Conservation (phyloP, 2,797 vertebrate genomes). For the Corythornis leucogaster region DNA sequence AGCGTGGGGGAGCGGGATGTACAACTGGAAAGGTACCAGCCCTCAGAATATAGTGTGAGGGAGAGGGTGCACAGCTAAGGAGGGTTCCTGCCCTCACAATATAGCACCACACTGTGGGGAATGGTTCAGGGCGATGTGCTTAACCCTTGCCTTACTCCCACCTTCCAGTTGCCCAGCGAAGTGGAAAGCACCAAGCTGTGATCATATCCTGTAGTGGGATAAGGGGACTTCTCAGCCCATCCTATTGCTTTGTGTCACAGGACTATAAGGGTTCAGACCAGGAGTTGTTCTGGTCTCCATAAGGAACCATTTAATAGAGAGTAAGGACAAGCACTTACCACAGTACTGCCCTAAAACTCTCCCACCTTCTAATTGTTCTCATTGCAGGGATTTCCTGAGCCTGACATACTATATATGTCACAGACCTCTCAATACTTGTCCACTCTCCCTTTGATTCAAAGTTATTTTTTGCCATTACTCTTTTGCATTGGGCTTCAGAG, state of each 20-base stretch:
- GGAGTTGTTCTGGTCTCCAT: not conserved
- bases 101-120: too few species aligned
- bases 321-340: not conserved
- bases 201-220: not conserved
- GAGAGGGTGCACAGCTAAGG: not conserved
- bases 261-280: not conserved
- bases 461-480: not conserved
- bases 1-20: rapidly evolving
- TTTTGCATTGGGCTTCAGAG: not conserved
- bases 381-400: not conserved
- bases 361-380: not conserved
- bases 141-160: not conserved
- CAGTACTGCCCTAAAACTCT: not conserved
- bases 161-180: not conserved
- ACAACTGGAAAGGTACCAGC: not conserved
- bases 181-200: not conserved
- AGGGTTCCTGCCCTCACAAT: not conserved
- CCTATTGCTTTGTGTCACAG: not conserved
- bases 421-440: not conserved
- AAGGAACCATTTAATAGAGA: not conserved
- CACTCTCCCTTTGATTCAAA: not conserved
- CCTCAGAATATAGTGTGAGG: not conserved
- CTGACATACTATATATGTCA: not conserved
- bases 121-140: not conserved
- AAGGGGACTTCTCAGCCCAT: not conserved